Percentiles rank a stretch among this genome's conserved stretches.
Evolutionary conservation across 2,113 vertebrate species (phyloP).

Genomic region (Fulmarus glacialis): DNA sequence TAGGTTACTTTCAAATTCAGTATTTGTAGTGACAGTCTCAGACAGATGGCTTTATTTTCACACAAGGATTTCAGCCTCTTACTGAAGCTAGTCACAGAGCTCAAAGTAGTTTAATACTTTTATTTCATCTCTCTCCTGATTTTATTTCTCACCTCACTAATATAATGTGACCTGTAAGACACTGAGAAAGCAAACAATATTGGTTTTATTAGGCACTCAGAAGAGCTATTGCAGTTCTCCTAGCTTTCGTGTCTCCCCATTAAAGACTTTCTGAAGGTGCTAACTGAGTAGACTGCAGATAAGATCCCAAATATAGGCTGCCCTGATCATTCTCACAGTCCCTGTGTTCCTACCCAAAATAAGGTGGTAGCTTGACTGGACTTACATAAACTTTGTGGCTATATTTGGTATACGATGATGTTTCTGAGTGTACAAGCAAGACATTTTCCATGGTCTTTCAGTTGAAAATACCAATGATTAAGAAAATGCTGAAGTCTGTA

Average conservation of each 20-base stretch:
- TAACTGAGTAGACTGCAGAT: background rate
- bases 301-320: background rate
- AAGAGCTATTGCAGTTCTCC: background rate
- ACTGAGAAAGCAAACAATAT: background rate
- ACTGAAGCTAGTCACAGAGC: background rate
- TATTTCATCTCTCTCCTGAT: background rate
- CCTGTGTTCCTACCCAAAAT: background rate
- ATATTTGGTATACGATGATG: background rate
- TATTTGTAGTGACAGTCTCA: background rate
- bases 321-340: background rate
- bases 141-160: background rate
- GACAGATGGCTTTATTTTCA: background rate
- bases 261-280: background rate
- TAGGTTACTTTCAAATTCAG: background rate
- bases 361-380: background rate
- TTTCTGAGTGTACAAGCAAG: background rate
- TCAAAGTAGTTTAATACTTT: background rate
- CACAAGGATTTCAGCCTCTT: background rate
- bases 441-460: background rate
- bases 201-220: background rate
- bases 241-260: accelerated
- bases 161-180: background rate
- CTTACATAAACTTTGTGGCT: background rate
- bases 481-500: background rate
- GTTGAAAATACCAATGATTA: background rate